Evolutionary conservation across 2,113 vertebrate genomes (phyloP).

Genomic region (Callospermophilus lateralis): DNA sequence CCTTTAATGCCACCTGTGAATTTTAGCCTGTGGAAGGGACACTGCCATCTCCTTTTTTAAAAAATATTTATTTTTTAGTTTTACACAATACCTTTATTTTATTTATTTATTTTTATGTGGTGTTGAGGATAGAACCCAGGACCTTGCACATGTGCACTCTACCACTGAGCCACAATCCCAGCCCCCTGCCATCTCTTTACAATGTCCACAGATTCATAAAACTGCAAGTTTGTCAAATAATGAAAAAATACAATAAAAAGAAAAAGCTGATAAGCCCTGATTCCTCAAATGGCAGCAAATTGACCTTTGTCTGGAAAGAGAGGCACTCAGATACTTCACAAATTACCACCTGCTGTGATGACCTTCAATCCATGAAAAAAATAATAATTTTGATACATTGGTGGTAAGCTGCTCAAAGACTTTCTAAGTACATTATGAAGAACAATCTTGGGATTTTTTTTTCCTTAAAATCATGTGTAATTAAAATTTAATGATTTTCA

Average conservation of each 20-base stretch:
- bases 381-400: background rate
- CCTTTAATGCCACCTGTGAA: background rate
- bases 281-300: background rate
- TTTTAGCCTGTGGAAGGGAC: background rate
- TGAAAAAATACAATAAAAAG: background rate
- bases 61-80: too few relatives aligned
- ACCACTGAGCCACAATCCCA: too few relatives aligned
- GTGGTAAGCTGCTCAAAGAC: background rate
- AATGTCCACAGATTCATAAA: background rate
- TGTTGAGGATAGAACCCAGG: too few relatives aligned
- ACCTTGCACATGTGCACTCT: too few relatives aligned
- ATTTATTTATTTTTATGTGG: too few relatives aligned
- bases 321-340: background rate
- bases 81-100: too few relatives aligned
- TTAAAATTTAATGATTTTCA: background rate
- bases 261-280: background rate
- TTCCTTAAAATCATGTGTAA: background rate
- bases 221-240: background rate
- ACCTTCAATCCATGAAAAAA: background rate
- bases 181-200: background rate
- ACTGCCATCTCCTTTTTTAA: too few relatives aligned
- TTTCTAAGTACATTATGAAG: background rate
- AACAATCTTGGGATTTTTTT: background rate
- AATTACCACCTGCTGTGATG: background rate
- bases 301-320: slow-evolving; percentile 8